phyloP scores from a whole-genome alignment of 2,113 vertebrate genomes.

The Hippocampus comes region DNA sequence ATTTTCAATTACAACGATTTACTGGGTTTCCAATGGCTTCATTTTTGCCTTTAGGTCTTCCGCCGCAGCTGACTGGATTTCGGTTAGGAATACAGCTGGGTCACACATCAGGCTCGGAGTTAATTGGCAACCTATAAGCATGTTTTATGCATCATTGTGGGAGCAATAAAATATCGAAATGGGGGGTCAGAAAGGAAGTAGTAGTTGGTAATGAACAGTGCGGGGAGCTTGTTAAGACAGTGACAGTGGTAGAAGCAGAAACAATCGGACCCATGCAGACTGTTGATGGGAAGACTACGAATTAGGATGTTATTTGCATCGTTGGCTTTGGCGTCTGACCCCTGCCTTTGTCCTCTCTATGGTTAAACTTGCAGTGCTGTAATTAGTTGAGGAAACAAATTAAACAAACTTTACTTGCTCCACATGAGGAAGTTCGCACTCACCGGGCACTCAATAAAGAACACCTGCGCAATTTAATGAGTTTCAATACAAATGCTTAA shows the following conservation, averaged over 20 bases:
- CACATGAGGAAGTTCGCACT: not conserved
- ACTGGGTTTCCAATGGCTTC: not conserved
- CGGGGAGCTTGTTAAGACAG: conserved; percentile 22
- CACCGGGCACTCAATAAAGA: not conserved
- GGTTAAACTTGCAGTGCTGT: conserved; percentile 16
- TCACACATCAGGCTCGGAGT: conserved; percentile 30
- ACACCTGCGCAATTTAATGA: not conserved
- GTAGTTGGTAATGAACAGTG: conserved; percentile 12
- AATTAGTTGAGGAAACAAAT: conserved; percentile 5
- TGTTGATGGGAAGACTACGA: conserved; percentile 39
- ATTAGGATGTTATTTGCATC: conserved; percentile 50
- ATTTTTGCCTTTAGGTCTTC: conserved; percentile 31
- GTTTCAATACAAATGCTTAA: not conserved
- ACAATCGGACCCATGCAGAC: conserved; percentile 25
- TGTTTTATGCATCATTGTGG: conserved; percentile 22
- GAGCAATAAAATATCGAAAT: conserved; percentile 27
- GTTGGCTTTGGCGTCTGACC: conserved; percentile 16
- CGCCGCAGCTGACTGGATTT: conserved; percentile 33
- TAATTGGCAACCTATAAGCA: conserved; percentile 63
- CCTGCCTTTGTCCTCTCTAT: conserved; percentile 14
- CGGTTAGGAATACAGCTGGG: conserved; percentile 25
- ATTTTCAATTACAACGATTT: not conserved
- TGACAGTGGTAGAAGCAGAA: conserved; percentile 30
- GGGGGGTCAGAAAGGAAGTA: conserved; percentile 8
- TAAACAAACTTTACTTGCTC: not conserved